Base-by-base conservation (phyloP, 1,140 invertebrate species). In the Heliconius eleuchia region DNA sequence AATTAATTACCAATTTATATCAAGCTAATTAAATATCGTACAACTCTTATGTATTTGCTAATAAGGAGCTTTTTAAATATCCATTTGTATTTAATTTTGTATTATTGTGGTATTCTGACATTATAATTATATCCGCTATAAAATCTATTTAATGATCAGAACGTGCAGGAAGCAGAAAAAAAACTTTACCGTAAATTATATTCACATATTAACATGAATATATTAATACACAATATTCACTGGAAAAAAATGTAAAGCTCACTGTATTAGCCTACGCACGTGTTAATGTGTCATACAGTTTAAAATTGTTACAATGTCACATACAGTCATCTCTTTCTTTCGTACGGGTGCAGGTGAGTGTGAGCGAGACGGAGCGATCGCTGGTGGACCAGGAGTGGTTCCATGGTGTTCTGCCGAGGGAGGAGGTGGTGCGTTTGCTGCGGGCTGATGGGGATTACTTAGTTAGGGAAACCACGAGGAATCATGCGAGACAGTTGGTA, bases 331-430 rank as follows among this genome's bases (percentile, higher is more conserved):
- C 74, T 75, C 52, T 52, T 74, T 77, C 71, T 39, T 75, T 73
- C 50, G 16, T 72, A 79, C 42, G 34, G 79, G 81, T 50, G 37
- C 80, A 94, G 92, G 91, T 94, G 80, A 91, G 88, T 82, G 92
- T 90, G 73, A 91, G 88, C 57, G 92, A 93, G 81, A 89, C 91
- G 23, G 93, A 94, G 83, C 87, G 96, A 66, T 95, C 96, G 37
- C 92, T 98, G 23, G 96, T 97, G 76, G 98, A 99, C 81, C 98
- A 99, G 93, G 98, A 99, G 91, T 99, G 99, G 99, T 99, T 99
- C 94, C 99, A 99, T 91, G 99, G 99, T 7, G 98, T 99, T 3
- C 89, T 99, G 50, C 99, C 99, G 0, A 95, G 99, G 70, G 99
- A 99, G 93, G 99, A 99, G 95, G 99, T 99, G 3, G 98, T 99